Evolutionary conservation across 2,797 vertebrate genomes (phyloP).

Genomic region (Okamejei kenojei): DNA sequence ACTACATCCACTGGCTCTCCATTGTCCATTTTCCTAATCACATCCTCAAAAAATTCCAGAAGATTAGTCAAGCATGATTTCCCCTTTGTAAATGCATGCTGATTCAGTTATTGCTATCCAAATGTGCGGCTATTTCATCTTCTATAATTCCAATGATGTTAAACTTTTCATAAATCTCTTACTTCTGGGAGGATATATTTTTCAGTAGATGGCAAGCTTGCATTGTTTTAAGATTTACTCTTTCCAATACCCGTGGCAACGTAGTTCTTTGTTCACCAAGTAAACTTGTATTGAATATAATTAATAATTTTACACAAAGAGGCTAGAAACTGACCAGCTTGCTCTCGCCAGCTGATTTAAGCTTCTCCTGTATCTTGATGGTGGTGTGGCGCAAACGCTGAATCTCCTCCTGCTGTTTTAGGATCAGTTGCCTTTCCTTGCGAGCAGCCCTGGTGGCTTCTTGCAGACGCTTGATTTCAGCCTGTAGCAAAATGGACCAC

Average conservation of each 20-base stretch:
- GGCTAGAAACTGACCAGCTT: constrained; percentile 61
- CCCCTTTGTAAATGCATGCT: too few relatives aligned
- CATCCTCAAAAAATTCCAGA: too few relatives aligned
- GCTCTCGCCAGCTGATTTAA: constrained; percentile 75
- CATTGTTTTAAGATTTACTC: not conserved
- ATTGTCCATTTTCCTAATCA: too few relatives aligned
- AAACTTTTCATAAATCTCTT: not conserved
- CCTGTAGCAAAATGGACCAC: constrained; percentile 55
- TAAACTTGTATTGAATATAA: not conserved
- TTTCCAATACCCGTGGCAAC: too few relatives aligned
- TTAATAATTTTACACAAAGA: not conserved
- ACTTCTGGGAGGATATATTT: not conserved
- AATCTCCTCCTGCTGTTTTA: constrained; percentile 94
- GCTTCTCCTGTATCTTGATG: constrained; percentile 80
- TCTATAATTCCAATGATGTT: too few relatives aligned
- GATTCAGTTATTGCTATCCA: too few relatives aligned
- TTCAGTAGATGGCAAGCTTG: not conserved
- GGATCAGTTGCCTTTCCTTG: constrained; percentile 84
- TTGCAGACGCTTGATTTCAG: constrained; percentile 92
- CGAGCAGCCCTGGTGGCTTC: constrained; percentile 91
- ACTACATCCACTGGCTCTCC: too few relatives aligned
- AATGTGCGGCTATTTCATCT: too few relatives aligned
- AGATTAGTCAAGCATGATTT: too few relatives aligned
- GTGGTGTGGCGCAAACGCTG: constrained; percentile 87
- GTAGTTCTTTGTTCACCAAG: not conserved